These are phyloP conservation scores for Ploceus nigricollis DNA, from an alignment of 2,113 vertebrate species.

Conservation along the genomic window DNA sequence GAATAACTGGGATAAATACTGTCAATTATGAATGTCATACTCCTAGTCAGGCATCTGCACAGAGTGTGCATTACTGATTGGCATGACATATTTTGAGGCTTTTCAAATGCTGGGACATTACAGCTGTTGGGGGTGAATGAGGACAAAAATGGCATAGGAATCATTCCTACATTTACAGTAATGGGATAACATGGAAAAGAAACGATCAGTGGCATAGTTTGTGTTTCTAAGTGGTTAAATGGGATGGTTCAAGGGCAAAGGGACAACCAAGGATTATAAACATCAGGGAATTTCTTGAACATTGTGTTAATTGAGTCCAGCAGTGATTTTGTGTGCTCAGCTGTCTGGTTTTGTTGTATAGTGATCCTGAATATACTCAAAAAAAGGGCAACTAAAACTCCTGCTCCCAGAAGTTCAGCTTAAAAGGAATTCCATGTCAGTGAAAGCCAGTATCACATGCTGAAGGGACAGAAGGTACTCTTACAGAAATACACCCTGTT, in stretches of 20 bases:
- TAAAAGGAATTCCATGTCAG: background rate
- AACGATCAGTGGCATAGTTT: background rate
- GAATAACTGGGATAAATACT: background rate
- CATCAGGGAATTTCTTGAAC: background rate
- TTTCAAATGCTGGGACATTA: background rate
- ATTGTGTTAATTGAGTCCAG: background rate
- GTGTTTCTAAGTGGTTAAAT: background rate
- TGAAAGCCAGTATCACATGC: background rate
- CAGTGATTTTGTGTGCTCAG: background rate
- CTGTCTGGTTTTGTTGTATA: background rate
- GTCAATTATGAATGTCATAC: background rate
- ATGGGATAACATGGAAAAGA: background rate
- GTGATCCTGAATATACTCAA: background rate
- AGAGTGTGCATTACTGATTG: fast-evolving
- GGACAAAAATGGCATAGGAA: background rate
- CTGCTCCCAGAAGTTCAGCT: background rate
- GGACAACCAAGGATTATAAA: background rate
- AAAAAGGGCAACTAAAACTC: background rate
- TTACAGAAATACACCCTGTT: background rate
- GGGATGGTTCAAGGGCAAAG: background rate
- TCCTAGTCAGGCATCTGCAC: background rate
- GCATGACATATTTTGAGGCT: background rate
- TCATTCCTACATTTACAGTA: background rate
- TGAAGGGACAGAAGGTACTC: background rate
- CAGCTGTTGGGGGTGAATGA: background rate